Percentiles rank a stretch among this genome's conserved stretches.
Conservation (phyloP, 2,888 invertebrate species). For the Thecocarcelia acutangulata region DNA sequence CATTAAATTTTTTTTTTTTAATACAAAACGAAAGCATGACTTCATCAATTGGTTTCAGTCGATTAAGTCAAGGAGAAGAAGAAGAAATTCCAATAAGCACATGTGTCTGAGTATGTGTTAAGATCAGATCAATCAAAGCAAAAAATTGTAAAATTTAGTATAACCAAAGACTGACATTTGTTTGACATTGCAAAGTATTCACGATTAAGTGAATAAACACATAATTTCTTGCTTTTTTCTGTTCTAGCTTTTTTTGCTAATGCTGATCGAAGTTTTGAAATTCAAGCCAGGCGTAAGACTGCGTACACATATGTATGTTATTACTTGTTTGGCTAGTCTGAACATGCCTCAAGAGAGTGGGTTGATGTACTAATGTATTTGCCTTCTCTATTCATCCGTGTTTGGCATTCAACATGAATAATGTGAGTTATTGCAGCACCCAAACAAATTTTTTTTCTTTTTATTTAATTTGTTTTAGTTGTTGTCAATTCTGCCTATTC, state of each 20-base stretch:
- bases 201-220: too few relatives aligned
- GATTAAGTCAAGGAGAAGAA: not conserved
- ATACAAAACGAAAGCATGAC: slow-evolving; percentile 46
- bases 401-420: slow-evolving; percentile 39
- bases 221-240: too few relatives aligned
- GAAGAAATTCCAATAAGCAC: slow-evolving; percentile 28
- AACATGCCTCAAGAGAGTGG: not conserved
- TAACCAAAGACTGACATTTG: too few relatives aligned
- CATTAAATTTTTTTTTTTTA: too few relatives aligned
- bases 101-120: slow-evolving; percentile 16
- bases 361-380: not conserved
- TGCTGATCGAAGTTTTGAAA: too few relatives aligned
- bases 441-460: slow-evolving; percentile 58
- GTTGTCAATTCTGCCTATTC: not conserved
- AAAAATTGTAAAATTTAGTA: too few relatives aligned
- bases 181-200: too few relatives aligned
- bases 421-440: slow-evolving; percentile 53
- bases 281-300: too few relatives aligned
- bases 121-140: too few relatives aligned
- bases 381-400: not conserved
- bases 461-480: slow-evolving; percentile 21
- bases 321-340: too few relatives aligned
- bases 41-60: slow-evolving; percentile 34
- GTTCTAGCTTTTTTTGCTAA: too few relatives aligned
- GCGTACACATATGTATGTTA: too few relatives aligned